A percentile compares a stretch with the other conserved stretches of the same genome.
Conservation (phyloP, 2,888 invertebrate genomes). For the Mimachlamys varia region DNA sequence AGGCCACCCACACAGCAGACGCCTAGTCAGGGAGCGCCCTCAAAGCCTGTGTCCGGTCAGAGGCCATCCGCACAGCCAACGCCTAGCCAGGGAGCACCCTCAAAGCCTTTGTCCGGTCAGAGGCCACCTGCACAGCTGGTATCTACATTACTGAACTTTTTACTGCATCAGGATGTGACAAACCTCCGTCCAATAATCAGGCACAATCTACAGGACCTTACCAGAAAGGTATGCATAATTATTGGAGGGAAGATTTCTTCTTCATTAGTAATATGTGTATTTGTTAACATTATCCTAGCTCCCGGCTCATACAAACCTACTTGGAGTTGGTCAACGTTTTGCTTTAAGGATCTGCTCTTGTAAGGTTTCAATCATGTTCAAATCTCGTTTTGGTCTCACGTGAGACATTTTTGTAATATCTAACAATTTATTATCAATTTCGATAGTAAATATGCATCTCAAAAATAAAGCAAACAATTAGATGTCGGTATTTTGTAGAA, state of each 20-base stretch:
- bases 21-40: neutral
- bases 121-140: neutral
- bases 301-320: no score
- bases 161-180: neutral
- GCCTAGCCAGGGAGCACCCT: neutral
- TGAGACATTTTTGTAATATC: no score
- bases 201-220: neutral
- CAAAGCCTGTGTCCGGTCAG: neutral
- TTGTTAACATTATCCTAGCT: no score
- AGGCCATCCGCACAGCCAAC: neutral
- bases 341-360: no score
- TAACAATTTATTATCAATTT: no score
- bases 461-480: no score
- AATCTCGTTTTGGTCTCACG: no score
- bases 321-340: no score
- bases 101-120: neutral
- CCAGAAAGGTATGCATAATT: neutral
- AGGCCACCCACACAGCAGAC: neutral
- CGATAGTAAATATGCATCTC: no score
- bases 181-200: neutral
- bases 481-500: no score
- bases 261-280: no score
- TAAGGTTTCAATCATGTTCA: no score
- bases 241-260: neutral
- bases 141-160: neutral